Conservation (phyloP, 2,113 vertebrate genomes). For the Catharus minimus region DNA sequence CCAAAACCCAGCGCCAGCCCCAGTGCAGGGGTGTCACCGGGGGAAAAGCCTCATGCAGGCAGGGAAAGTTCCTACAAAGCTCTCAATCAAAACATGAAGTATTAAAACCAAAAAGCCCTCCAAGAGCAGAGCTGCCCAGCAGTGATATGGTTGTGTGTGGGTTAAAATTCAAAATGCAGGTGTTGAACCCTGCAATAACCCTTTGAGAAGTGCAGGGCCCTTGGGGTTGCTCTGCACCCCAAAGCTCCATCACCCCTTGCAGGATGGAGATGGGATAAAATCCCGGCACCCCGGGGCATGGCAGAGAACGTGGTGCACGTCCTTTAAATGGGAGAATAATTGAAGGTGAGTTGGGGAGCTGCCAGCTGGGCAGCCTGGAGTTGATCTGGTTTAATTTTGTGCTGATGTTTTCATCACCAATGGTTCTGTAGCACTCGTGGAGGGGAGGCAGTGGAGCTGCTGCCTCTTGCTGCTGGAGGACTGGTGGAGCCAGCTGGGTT, state of each 20-base stretch:
- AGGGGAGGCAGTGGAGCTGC: background rate
- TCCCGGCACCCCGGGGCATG: fast-evolving
- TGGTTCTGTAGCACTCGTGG: fast-evolving
- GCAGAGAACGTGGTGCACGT: fast-evolving
- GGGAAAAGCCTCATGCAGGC: background rate
- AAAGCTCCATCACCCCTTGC: background rate
- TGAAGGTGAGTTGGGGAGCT: background rate
- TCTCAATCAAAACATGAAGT: fast-evolving
- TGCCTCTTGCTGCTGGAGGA: background rate
- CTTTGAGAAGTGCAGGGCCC: background rate
- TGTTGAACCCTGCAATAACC: background rate
- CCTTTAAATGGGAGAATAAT: background rate
- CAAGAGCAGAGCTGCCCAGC: background rate
- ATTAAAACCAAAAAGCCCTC: background rate
- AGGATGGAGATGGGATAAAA: background rate
- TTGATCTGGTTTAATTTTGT: background rate
- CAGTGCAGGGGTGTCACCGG: background rate
- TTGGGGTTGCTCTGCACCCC: background rate
- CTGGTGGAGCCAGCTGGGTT: background rate
- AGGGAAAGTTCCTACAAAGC: background rate
- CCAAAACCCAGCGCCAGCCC: background rate
- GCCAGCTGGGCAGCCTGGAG: background rate
- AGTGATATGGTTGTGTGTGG: fast-evolving
- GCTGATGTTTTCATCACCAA: background rate
- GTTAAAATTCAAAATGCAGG: background rate